These are phyloP conservation scores for Poeciliopsis gracilis DNA, from an alignment of 2,797 vertebrate genomes.

Conservation along the genomic window DNA sequence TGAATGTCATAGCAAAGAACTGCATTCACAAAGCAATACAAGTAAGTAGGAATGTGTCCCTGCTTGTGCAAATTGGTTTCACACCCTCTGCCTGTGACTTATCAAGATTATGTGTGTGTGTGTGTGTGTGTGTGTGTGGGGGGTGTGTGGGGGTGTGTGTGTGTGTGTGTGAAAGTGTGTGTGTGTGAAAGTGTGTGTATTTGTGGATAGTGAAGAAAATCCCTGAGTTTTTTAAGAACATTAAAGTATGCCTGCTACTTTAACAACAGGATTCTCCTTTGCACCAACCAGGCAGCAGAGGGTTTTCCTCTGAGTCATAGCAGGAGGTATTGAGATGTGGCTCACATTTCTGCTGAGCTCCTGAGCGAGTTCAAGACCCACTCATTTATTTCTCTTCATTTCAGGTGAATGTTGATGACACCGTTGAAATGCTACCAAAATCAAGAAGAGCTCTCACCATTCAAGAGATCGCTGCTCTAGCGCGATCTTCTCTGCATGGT, in stretches of 20 bases:
- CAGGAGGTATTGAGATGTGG: conserved; percentile 26
- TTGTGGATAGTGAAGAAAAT: conserved; percentile 12
- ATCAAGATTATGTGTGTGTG: conserved; percentile 17
- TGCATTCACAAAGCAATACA: neutral
- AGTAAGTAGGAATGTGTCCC: neutral
- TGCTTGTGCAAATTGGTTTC: neutral
- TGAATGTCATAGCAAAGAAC: neutral
- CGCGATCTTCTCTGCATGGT: conserved; percentile 96
- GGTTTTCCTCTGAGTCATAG: conserved; percentile 47
- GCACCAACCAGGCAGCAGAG: conserved; percentile 17
- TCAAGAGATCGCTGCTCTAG: conserved; percentile 96
- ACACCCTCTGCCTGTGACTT: conserved; percentile 19
- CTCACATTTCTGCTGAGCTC: conserved; percentile 29
- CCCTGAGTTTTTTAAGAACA: conserved; percentile 22
- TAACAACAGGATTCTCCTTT: conserved; percentile 33
- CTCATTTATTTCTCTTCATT: conserved; percentile 20
- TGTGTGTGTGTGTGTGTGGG: neutral
- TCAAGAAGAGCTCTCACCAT: conserved; percentile 96
- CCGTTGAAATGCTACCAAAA: conserved; percentile 96
- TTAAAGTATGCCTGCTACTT: conserved; percentile 15
- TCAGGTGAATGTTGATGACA: conserved; percentile 98
- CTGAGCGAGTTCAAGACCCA: conserved; percentile 15
- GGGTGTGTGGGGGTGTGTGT: no score
- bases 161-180: no score
- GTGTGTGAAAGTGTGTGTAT: conserved; percentile 4